A percentile compares a stretch with the other conserved stretches of the same genome.
Evolutionary conservation across 2,888 invertebrate genomes (phyloP).

Genomic region (Hyalella azteca): DNA sequence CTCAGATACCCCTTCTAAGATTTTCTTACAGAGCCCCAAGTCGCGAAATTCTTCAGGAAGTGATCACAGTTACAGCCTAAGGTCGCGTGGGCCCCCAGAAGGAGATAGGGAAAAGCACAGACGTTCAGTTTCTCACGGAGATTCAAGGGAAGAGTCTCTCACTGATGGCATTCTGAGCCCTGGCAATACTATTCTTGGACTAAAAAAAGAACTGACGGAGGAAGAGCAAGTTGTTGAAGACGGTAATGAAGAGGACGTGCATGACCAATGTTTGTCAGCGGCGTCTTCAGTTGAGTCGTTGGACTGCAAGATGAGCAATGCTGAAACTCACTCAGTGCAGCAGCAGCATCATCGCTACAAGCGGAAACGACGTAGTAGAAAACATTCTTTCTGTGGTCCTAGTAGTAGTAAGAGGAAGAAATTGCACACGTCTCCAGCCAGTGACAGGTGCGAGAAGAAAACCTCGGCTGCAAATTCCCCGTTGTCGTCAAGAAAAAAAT

Average conservation of each 20-base stretch:
- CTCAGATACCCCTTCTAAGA: not conserved
- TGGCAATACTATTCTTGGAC: constrained; percentile 39
- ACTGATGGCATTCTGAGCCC: constrained; percentile 14
- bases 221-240: constrained; percentile 49
- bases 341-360: not conserved
- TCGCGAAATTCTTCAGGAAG: constrained; percentile 39
- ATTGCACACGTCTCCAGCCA: not conserved
- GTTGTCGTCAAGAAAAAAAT: constrained; percentile 12
- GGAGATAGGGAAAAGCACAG: constrained; percentile 33
- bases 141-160: constrained; percentile 13
- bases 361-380: not conserved
- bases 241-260: constrained; percentile 40
- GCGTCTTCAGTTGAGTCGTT: constrained; percentile 22
- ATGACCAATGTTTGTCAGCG: constrained; percentile 4
- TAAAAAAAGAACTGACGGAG: constrained; percentile 48
- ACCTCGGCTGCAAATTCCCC: not conserved
- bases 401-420: not conserved
- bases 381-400: not conserved
- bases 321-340: not conserved
- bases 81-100: constrained; percentile 54
- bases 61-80: constrained; percentile 57
- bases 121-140: constrained; percentile 7
- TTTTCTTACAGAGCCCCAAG: constrained; percentile 38
- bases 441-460: not conserved
- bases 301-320: not conserved